A percentile compares a stretch with the other conserved stretches of the same genome.
Evolutionary conservation across 2,888 invertebrate species (phyloP).

Genomic region (Andrena dorsata): DNA sequence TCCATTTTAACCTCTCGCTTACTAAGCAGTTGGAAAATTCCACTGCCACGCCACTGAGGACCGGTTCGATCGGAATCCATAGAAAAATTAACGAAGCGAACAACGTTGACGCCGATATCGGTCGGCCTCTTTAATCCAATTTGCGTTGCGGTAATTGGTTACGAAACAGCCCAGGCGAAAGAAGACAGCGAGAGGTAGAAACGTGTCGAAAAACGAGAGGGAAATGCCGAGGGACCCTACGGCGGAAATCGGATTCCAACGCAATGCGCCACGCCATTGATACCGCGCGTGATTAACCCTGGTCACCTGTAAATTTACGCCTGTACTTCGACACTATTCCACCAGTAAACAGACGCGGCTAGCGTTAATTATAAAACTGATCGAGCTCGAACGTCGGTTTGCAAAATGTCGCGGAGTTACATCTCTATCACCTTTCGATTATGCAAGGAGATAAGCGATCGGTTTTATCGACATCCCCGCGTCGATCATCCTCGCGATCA

Average conservation of each 20-base stretch:
- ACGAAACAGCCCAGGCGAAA: slow-evolving; percentile 1
- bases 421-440: slow-evolving; percentile 9
- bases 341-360: background rate
- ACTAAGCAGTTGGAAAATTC: slow-evolving; percentile 21
- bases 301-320: background rate
- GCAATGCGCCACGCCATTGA: too few species aligned
- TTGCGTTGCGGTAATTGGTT: background rate
- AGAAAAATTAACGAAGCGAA: slow-evolving; percentile 24
- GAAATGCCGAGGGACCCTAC: background rate
- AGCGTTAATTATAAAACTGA: background rate
- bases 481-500: too few species aligned
- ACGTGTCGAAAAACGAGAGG: background rate
- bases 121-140: slow-evolving; percentile 8
- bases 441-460: background rate
- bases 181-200: slow-evolving; percentile 7
- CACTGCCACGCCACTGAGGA: slow-evolving; percentile 17
- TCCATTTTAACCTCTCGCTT: background rate
- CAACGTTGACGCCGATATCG: background rate
- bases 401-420: slow-evolving; percentile 4
- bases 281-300: background rate
- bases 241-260: background rate
- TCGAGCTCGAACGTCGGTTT: slow-evolving; percentile 16
- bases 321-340: background rate
- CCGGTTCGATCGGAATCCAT: slow-evolving; percentile 30
- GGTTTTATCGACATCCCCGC: background rate